Percentiles rank a stretch among this genome's conserved stretches.
Conservation (phyloP, 2,888 invertebrate genomes). For the Liodrosophila aerea region DNA sequence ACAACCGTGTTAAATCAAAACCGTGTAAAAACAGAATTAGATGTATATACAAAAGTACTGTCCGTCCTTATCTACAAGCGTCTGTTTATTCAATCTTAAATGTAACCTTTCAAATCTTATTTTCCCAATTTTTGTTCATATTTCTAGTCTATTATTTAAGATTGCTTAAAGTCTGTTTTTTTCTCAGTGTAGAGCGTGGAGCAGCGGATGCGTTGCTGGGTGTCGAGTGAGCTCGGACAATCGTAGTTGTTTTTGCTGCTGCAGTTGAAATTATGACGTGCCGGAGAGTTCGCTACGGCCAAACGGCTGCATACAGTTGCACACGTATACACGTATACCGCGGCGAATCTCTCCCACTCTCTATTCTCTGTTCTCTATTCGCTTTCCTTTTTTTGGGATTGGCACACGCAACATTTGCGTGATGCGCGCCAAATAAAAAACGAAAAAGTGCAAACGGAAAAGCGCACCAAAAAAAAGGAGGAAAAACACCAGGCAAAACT, state of each 20-base stretch:
- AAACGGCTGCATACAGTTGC: slow-evolving; percentile 41
- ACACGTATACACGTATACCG: background rate
- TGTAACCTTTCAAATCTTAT: too few relatives aligned
- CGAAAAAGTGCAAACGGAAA: slow-evolving; percentile 4
- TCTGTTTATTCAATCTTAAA: too few relatives aligned
- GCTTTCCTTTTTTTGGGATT: slow-evolving; percentile 17
- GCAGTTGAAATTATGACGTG: slow-evolving; percentile 69
- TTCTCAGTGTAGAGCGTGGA: too few relatives aligned
- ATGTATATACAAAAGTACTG: too few relatives aligned
- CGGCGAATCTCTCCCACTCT: background rate
- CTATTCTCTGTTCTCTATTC: background rate
- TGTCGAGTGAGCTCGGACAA: slow-evolving; percentile 63
- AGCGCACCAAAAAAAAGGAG: slow-evolving; percentile 4
- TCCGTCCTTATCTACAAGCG: too few relatives aligned
- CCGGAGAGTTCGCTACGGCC: slow-evolving; percentile 47
- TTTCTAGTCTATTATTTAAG: too few relatives aligned
- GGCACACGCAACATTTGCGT: slow-evolving; percentile 72
- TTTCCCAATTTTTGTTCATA: too few relatives aligned
- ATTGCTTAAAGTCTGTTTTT: too few relatives aligned
- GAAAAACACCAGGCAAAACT: slow-evolving; percentile 22
- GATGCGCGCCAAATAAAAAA: slow-evolving; percentile 43
- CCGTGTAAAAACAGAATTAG: too few relatives aligned
- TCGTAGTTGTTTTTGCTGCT: slow-evolving; percentile 61
- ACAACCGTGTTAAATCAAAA: too few relatives aligned
- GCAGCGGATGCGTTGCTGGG: slow-evolving; percentile 58